Percentiles rank a stretch among this genome's conserved stretches.
These are phyloP conservation scores for Tachystola acroxantha DNA, from an alignment of 2,888 invertebrate species.

Conservation along the genomic window DNA sequence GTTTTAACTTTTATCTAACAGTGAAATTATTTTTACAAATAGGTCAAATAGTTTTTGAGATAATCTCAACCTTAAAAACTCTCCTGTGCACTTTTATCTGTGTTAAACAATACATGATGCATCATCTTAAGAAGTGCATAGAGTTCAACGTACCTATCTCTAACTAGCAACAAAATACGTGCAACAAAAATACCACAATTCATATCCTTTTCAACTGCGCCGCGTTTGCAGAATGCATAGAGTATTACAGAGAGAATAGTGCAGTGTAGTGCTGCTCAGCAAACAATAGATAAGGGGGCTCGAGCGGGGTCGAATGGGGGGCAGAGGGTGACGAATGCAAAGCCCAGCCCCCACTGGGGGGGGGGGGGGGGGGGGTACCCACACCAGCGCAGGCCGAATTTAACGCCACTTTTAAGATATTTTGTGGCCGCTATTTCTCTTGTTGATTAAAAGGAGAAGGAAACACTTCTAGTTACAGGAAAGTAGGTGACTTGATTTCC, in stretches of 20 bases:
- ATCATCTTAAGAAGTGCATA: too few relatives aligned
- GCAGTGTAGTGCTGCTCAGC: conserved; percentile 26
- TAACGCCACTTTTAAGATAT: conserved; percentile 8
- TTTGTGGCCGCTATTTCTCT: conserved; percentile 7
- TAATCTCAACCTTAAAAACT: too few relatives aligned
- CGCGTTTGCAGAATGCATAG: conserved; percentile 19
- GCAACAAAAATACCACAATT: background rate
- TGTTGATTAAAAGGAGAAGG: conserved; percentile 4
- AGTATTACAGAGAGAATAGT: conserved; percentile 13
- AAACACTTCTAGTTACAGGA: too few relatives aligned
- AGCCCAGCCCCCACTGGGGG: conserved; percentile 5
- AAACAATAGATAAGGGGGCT: conserved; percentile 48
- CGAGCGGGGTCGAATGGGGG: background rate
- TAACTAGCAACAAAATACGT: too few relatives aligned
- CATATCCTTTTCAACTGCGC: conserved; percentile 2
- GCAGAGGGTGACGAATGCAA: too few relatives aligned
- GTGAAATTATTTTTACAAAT: too few relatives aligned
- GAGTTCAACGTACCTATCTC: too few relatives aligned
- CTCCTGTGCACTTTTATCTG: too few relatives aligned
- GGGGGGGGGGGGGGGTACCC: conserved; percentile 4
- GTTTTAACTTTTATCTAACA: too few relatives aligned
- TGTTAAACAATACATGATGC: too few relatives aligned
- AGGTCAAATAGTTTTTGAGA: too few relatives aligned
- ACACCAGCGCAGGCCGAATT: conserved; percentile 11
- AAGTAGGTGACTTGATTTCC: too few relatives aligned